These are phyloP conservation scores for Lysandra bellargus DNA, from an alignment of 2,888 invertebrate genomes.

Conservation along the genomic window DNA sequence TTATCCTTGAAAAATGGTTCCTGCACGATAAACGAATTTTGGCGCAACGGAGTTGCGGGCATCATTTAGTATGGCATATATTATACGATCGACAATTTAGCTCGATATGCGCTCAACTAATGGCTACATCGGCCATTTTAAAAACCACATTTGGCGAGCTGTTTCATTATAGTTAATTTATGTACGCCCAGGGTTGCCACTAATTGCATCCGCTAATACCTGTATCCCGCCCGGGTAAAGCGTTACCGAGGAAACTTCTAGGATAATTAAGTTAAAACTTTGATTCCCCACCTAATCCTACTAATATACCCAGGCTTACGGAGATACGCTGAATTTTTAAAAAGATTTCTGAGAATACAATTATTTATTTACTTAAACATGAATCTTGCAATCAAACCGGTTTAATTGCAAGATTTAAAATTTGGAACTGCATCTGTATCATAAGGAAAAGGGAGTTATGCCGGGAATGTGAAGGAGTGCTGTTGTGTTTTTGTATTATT, in stretches of 20 bases:
- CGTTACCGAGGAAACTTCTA: not conserved
- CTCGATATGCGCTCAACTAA: not conserved
- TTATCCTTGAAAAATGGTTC: too few relatives aligned
- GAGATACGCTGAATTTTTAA: not conserved
- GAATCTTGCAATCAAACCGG: too few relatives aligned
- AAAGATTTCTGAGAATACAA: too few relatives aligned
- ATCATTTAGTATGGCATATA: not conserved
- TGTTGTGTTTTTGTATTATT: too few relatives aligned
- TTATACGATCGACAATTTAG: not conserved
- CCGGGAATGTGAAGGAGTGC: too few relatives aligned
- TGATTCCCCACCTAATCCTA: not conserved
- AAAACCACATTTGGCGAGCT: slow-evolving; percentile 15
- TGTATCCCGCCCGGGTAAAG: not conserved
- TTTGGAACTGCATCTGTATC: too few relatives aligned
- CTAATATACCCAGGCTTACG: not conserved
- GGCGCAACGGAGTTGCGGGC: too few relatives aligned
- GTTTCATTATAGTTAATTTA: slow-evolving; percentile 3
- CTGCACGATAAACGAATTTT: too few relatives aligned
- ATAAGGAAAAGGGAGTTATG: too few relatives aligned
- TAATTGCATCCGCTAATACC: slow-evolving; percentile 6
- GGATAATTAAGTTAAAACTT: not conserved
- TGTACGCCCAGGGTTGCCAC: not conserved
- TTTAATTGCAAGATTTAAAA: too few relatives aligned
- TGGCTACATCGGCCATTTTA: not conserved
- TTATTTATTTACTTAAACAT: too few relatives aligned